Percentiles rank a stretch among this genome's conserved stretches.
Evolutionary conservation across 2,113 vertebrate genomes (phyloP).

Genomic region (Dipodomys stephensi): DNA sequence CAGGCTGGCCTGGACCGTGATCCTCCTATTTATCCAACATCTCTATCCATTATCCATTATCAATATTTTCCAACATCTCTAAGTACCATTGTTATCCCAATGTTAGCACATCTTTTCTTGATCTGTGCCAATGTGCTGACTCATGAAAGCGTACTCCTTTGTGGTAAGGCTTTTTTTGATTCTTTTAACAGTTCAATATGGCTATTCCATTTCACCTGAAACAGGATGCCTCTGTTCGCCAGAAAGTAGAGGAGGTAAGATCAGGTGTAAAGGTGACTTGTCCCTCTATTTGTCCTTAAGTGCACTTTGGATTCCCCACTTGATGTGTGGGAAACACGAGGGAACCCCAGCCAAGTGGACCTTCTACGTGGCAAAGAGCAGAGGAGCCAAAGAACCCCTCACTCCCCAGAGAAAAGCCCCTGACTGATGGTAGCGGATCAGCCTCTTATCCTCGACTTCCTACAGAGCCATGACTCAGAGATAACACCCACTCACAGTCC

Average conservation of each 20-base stretch:
- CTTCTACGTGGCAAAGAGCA: background rate
- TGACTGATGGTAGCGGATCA: background rate
- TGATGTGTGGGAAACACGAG: background rate
- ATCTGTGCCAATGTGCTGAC: slow-evolving; percentile 14
- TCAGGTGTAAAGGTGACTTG: background rate
- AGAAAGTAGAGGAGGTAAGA: background rate
- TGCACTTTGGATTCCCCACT: background rate
- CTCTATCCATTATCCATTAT: too few species aligned
- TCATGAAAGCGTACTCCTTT: slow-evolving; percentile 46
- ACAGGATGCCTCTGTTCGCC: slow-evolving; percentile 37
- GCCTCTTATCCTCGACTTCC: background rate
- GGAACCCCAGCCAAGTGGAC: background rate
- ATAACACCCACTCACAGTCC: background rate
- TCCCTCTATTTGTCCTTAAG: slow-evolving; percentile 29
- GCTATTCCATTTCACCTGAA: slow-evolving; percentile 47
- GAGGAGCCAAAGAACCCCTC: background rate
- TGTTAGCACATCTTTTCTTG: background rate
- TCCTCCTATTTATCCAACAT: background rate
- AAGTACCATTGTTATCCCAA: background rate
- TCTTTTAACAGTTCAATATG: slow-evolving; percentile 10
- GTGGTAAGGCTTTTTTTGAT: slow-evolving; percentile 19
- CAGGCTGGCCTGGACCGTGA: too few species aligned
- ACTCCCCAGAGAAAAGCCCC: background rate
- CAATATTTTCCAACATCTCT: too few species aligned
- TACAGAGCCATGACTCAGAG: background rate